phyloP scores from a whole-genome alignment of 2,797 vertebrate genomes.

The Zenarchopterus dispar region DNA sequence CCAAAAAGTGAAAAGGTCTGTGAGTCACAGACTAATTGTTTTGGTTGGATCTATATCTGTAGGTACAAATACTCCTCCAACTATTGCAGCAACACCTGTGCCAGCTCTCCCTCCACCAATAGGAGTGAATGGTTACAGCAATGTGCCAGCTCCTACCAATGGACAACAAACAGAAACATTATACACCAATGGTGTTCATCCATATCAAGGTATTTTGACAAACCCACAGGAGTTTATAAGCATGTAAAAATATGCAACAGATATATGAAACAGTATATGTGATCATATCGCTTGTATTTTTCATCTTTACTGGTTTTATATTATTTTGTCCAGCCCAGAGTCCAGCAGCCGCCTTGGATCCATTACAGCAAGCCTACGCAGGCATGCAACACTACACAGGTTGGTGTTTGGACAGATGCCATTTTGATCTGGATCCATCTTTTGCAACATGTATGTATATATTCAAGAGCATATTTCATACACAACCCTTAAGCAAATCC shows the following conservation, averaged over 20 bases:
- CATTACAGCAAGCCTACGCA: slow-evolving; percentile 92
- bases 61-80: slow-evolving; percentile 94
- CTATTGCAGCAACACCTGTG: slow-evolving; percentile 89
- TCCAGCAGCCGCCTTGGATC: slow-evolving; percentile 87
- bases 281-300: neutral
- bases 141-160: slow-evolving; percentile 83
- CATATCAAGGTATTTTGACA: slow-evolving; percentile 87
- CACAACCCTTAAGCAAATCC: neutral
- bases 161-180: slow-evolving; percentile 90
- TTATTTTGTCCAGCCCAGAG: slow-evolving; percentile 85
- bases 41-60: slow-evolving; percentile 19
- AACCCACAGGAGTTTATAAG: neutral
- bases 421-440: neutral
- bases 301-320: slow-evolving; percentile 3
- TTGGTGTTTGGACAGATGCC: slow-evolving; percentile 54
- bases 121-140: slow-evolving; percentile 91
- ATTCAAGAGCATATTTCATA: neutral
- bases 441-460: neutral
- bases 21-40: slow-evolving; percentile 9
- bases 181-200: slow-evolving; percentile 90
- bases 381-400: slow-evolving; percentile 97
- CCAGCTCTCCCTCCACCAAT: slow-evolving; percentile 88
- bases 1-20: neutral
- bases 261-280: neutral
- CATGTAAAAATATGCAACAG: neutral